These are phyloP conservation scores for Coryphaenoides rupestris DNA, from an alignment of 2,113 vertebrate species.

Conservation along the genomic window DNA sequence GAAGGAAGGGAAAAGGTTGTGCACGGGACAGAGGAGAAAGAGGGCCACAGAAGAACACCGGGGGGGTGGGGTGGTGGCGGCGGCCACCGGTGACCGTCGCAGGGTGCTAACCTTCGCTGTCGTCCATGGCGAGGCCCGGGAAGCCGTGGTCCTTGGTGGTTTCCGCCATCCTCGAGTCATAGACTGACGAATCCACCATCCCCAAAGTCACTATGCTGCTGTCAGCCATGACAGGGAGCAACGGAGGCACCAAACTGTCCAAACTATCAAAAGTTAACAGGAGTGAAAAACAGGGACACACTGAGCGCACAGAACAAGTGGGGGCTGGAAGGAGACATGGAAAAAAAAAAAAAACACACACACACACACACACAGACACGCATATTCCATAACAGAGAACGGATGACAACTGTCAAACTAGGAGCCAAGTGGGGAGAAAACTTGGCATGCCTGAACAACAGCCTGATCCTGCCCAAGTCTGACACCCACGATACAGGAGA, in stretches of 20 bases:
- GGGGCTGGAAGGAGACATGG: conserved; percentile 4
- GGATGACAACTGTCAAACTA: conserved; percentile 40
- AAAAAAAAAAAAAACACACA: conserved; percentile 3
- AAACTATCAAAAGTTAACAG: conserved; percentile 43
- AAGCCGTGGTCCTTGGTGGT: conserved; percentile 81
- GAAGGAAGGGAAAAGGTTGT: too few species aligned
- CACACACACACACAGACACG: too few species aligned
- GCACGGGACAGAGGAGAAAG: neutral
- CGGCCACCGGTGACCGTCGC: neutral
- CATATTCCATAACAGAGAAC: neutral
- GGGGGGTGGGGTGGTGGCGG: neutral
- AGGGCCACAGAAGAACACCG: neutral
- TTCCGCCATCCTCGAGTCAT: conserved; percentile 85
- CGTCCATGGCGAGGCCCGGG: conserved; percentile 62
- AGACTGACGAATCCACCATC: conserved; percentile 82
- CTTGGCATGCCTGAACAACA: neutral
- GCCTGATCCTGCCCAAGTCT: too few species aligned
- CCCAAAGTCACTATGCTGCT: conserved; percentile 76
- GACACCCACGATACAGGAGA: too few species aligned
- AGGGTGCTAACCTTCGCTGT: conserved; percentile 77
- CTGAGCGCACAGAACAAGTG: conserved; percentile 8
- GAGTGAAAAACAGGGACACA: conserved; percentile 17
- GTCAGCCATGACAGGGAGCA: conserved; percentile 80
- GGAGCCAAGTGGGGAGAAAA: conserved; percentile 13
- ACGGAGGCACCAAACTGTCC: conserved; percentile 49